Percentiles rank a stretch among this genome's conserved stretches.
Conservation (phyloP, 2,113 vertebrate species). For the Nesoenas mayeri region DNA sequence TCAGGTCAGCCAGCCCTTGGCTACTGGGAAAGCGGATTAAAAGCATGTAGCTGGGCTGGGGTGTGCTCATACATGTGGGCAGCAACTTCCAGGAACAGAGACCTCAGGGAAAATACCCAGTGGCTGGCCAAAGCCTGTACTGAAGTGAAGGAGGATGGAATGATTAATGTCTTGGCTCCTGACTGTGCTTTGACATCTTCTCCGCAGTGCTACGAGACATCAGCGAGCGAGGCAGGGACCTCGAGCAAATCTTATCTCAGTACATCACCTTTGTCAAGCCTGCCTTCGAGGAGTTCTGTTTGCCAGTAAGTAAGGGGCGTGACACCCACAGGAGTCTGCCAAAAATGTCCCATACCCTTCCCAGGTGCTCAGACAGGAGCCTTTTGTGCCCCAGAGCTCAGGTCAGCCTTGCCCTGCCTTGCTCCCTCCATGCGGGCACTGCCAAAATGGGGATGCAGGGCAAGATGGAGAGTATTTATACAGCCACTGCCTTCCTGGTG, state of each 20-base stretch:
- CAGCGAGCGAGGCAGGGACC: conserved; percentile 88
- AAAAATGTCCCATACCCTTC: neutral
- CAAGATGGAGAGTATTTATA: neutral
- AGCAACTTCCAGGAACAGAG: neutral
- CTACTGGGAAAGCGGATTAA: neutral
- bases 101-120: fast-evolving
- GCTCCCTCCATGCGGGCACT: neutral
- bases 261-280: conserved; percentile 98
- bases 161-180: neutral
- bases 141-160: neutral
- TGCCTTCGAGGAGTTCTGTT: conserved; percentile 97
- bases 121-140: neutral
- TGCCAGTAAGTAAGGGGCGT: conserved; percentile 85
- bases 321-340: fast-evolving
- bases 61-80: neutral
- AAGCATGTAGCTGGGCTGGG: neutral
- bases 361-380: neutral
- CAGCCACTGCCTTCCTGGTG: neutral
- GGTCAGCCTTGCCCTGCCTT: neutral
- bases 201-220: conserved; percentile 92
- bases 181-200: neutral
- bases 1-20: neutral
- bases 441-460: neutral
- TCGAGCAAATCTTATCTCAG: conserved; percentile 92
- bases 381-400: neutral